Conservation (phyloP, 2,113 vertebrate species). For the Rhombomys opimus region DNA sequence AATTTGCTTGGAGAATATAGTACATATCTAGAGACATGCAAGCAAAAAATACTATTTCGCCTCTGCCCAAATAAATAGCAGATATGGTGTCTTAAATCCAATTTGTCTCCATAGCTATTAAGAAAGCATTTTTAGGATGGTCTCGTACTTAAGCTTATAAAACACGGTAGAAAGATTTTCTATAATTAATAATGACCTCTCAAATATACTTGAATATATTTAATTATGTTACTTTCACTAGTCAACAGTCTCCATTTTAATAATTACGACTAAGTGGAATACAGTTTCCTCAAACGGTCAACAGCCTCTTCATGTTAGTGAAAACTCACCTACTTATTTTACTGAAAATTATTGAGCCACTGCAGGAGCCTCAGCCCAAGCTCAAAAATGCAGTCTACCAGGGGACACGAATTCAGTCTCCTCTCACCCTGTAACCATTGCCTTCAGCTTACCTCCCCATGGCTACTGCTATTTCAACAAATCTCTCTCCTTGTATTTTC, state of each 20-base stretch:
- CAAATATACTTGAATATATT: neutral
- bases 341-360: neutral
- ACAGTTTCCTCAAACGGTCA: neutral
- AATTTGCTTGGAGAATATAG: conserved; percentile 36
- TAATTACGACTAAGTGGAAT: neutral
- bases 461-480: neutral
- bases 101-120: conserved; percentile 13
- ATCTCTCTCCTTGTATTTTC: neutral
- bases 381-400: neutral
- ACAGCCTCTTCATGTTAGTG: neutral
- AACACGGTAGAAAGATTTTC: conserved; percentile 11
- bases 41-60: conserved; percentile 3
- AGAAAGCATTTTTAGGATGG: neutral
- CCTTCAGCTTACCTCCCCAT: neutral
- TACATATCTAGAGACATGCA: conserved; percentile 9
- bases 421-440: neutral
- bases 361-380: neutral
- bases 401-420: neutral
- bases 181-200: conserved; percentile 25
- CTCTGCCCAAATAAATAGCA: conserved; percentile 1
- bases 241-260: neutral
- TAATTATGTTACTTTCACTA: neutral
- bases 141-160: neutral
- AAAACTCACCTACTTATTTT: neutral
- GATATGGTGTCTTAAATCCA: conserved; percentile 28